Evolutionary conservation across 2,888 invertebrate genomes (phyloP).

Genomic region (Parelbella ahira): DNA sequence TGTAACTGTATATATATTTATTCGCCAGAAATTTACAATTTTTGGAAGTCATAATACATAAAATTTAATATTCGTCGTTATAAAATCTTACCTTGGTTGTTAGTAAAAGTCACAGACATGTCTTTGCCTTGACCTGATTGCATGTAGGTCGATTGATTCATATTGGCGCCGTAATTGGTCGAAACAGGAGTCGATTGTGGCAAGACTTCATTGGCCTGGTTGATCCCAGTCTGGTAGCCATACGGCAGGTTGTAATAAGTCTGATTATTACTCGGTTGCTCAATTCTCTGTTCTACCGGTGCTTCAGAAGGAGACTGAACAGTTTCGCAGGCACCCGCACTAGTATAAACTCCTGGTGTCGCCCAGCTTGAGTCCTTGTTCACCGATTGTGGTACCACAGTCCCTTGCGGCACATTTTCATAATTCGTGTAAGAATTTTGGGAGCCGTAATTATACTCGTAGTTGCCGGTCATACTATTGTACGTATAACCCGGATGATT

Average conservation of each 20-base stretch:
- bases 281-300: slow-evolving; percentile 38
- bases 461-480: slow-evolving; percentile 76
- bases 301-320: slow-evolving; percentile 70
- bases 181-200: slow-evolving; percentile 40
- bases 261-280: slow-evolving; percentile 42
- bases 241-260: slow-evolving; percentile 73
- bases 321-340: slow-evolving; percentile 65
- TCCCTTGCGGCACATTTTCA: slow-evolving; percentile 39
- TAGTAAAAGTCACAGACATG: slow-evolving; percentile 55
- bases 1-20: slow-evolving; percentile 45
- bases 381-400: slow-evolving; percentile 41
- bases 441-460: slow-evolving; percentile 83
- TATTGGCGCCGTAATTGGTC: slow-evolving; percentile 55
- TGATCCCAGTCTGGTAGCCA: slow-evolving; percentile 61
- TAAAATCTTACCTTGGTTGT: slow-evolving; percentile 62
- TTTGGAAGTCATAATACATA: slow-evolving; percentile 9
- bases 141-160: slow-evolving; percentile 65
- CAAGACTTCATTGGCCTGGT: slow-evolving; percentile 47
- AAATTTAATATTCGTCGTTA: slow-evolving; percentile 1
- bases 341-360: slow-evolving; percentile 65
- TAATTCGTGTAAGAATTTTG: slow-evolving; percentile 62
- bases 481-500: slow-evolving; percentile 83
- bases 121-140: slow-evolving; percentile 53
- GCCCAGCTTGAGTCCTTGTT: slow-evolving; percentile 49
- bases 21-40: slow-evolving; percentile 34